Conservation (phyloP, 2,797 vertebrate genomes). For the Amblyopsis hoosieri region DNA sequence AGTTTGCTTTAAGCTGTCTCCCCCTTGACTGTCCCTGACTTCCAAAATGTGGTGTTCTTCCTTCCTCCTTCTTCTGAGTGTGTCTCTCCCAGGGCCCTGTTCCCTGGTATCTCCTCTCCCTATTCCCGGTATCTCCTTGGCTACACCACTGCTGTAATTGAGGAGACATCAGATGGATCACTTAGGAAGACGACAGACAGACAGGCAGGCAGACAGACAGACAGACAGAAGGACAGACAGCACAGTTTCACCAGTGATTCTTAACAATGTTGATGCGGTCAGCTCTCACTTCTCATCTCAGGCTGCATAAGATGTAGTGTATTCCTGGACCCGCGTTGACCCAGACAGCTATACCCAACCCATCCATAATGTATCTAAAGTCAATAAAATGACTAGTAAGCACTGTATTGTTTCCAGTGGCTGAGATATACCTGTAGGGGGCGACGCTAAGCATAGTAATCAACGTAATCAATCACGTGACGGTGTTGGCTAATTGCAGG, state of each 20-base stretch:
- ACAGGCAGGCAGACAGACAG: too few relatives aligned
- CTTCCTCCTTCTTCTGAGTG: neutral
- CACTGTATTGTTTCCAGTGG: neutral
- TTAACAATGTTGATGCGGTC: conserved; percentile 32
- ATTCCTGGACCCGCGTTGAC: conserved; percentile 26
- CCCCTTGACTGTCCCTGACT: neutral
- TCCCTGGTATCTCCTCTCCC: neutral
- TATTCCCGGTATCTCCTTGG: conserved; percentile 1
- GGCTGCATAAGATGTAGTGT: conserved; percentile 49
- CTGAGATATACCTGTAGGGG: too few relatives aligned
- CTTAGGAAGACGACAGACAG: conserved; percentile 33
- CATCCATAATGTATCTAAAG: neutral
- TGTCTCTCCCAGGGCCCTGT: neutral
- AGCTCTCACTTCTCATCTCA: conserved; percentile 45
- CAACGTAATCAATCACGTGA: too few relatives aligned
- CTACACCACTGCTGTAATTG: conserved; percentile 37
- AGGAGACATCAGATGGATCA: conserved; percentile 36
- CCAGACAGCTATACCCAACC: conserved; percentile 13
- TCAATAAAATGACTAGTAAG: neutral
- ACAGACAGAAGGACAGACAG: conserved; percentile 11
- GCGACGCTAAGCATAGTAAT: too few relatives aligned
- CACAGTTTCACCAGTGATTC: conserved; percentile 8
- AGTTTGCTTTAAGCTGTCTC: neutral
- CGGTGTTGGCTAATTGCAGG: too few relatives aligned
- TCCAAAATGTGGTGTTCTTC: neutral